Evolutionary conservation across 2,113 vertebrate species (phyloP), one percentile per base, ranked within the genome.

Genomic region (Podarcis cretensis): DNA sequence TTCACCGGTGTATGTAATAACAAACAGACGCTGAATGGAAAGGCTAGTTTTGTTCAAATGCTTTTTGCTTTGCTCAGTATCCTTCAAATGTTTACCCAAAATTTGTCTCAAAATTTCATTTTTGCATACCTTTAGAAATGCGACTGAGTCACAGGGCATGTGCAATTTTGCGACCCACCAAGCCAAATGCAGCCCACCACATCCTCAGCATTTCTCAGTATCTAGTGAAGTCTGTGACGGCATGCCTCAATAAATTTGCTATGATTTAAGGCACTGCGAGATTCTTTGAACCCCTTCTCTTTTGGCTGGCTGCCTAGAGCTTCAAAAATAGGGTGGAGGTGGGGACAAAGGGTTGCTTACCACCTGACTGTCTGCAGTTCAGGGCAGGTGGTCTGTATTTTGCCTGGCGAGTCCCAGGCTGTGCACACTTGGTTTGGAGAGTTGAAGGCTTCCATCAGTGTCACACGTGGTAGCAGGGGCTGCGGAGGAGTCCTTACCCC

Each of bases 391-490:
- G 68, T 54, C 40, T 73, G 68, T 20, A 3, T 84, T 84, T n/a
- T 21, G 30, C 43, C 23, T n/a, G 20, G 68, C 5, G 43, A 84
- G 69, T 84, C 40, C 71, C 43, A 30, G n/a, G 9, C 48, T n/a
- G 68, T n/a, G 27, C 79, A 57, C 30, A 16, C 43, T 84, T 73
- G 30, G 43, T 54, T 85, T 90, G 91, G 93, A 93, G 79, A 84
- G 89, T 91, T 83, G 79, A 87, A 91, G 68, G 54, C 35, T 30
- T 74, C 90, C 88, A 80, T 35, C 88, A 90, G 92, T 63, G 65
- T 93, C 92, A 93, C 91, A 92, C 84, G 93, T 91, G 90, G 95
- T 40, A 20, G 48, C 37, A 92, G 86, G 92, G 89, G 14, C 92
- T 89, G 90, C 91, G 57, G 69, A 12, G 57, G 69, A 12, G 12